Evolutionary conservation across 2,797 vertebrate species (phyloP).

Genomic region (Gallinago solitaria): DNA sequence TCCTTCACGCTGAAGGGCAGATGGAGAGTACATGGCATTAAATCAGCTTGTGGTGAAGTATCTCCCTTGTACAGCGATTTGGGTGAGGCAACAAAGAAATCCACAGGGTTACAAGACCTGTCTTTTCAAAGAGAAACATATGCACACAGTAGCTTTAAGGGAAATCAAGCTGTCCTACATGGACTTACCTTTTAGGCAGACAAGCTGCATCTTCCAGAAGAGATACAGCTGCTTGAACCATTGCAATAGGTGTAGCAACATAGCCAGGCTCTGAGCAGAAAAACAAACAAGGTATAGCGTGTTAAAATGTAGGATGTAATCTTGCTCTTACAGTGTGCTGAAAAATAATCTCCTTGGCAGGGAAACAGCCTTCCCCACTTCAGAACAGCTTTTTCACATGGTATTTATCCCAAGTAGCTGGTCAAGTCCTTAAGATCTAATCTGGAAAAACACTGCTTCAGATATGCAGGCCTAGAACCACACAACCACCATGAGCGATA

Average conservation of each 20-base stretch:
- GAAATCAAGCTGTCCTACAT: not conserved
- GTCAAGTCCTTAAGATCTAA: not conserved
- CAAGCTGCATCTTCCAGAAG: conserved; percentile 85
- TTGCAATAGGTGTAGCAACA: conserved; percentile 88
- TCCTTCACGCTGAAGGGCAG: not conserved
- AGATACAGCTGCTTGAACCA: conserved; percentile 92
- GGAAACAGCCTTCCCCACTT: not conserved
- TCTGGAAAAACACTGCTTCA: not conserved
- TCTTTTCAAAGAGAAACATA: not conserved
- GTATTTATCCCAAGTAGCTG: not conserved
- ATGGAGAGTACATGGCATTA: not conserved
- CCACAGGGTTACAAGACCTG: not conserved
- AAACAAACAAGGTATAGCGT: not conserved
- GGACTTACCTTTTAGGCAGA: conserved; percentile 88
- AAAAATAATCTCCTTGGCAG: not conserved
- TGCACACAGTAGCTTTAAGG: not conserved
- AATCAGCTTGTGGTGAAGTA: not conserved
- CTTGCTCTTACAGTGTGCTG: not conserved
- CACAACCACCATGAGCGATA: not conserved
- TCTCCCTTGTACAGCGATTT: not conserved
- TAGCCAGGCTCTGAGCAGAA: conserved; percentile 85
- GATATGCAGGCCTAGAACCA: not conserved
- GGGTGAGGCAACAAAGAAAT: not conserved
- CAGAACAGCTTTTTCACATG: not conserved
- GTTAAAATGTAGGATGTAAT: not conserved